Conservation (phyloP, 2,797 vertebrate genomes). For the Coregonus suidteri region DNA sequence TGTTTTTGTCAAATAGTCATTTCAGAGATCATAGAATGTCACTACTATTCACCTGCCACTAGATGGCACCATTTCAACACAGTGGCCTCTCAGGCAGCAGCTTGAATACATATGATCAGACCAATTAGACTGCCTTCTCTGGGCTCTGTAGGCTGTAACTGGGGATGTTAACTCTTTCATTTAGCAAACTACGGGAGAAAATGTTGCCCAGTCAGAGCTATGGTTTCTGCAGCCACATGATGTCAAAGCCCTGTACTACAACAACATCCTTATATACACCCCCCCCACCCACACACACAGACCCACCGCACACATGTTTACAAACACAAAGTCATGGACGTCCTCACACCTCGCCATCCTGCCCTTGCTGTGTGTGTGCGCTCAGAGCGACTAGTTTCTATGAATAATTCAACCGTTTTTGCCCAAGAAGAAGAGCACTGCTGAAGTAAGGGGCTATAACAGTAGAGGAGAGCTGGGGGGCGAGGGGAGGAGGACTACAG, state of each 20-base stretch:
- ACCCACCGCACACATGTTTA: not conserved
- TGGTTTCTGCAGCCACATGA: not conserved
- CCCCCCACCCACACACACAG: not conserved
- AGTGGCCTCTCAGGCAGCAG: constrained; percentile 5
- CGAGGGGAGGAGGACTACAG: not conserved
- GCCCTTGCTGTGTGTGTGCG: not conserved
- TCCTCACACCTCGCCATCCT: not conserved
- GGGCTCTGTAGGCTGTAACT: not conserved
- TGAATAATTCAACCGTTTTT: not conserved
- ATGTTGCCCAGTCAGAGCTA: not conserved
- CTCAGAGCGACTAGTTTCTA: not conserved
- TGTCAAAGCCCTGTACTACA: not conserved
- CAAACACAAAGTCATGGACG: constrained; percentile 11
- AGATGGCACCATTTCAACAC: constrained; percentile 62
- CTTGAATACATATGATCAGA: not conserved
- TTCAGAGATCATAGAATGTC: not conserved
- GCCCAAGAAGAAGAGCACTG: not conserved
- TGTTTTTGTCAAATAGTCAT: too few relatives aligned
- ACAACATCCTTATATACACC: not conserved
- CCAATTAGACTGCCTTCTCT: not conserved
- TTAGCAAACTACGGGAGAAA: not conserved
- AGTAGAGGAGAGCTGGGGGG: not conserved
- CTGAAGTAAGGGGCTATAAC: not conserved
- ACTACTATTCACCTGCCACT: constrained; percentile 53
- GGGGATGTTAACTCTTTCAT: not conserved